These are phyloP conservation scores for Chloroceryle amazona DNA, from an alignment of 2,797 vertebrate species.

Conservation along the genomic window DNA sequence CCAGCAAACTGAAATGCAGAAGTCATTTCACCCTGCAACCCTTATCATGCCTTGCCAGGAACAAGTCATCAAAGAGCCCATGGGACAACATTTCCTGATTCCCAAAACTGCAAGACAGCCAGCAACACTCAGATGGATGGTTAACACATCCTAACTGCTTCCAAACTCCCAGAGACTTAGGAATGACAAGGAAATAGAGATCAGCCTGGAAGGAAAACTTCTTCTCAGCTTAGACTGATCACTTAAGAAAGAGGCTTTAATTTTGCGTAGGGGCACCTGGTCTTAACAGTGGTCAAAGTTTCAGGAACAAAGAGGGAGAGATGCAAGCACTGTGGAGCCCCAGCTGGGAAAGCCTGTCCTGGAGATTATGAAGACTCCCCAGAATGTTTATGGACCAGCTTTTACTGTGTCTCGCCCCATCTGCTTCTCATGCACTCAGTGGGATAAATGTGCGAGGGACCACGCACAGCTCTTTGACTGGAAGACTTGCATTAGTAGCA, in stretches of 20 bases:
- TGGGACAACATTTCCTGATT: neutral
- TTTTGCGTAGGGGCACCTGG: neutral
- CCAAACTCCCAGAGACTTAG: neutral
- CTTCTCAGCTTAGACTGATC: neutral
- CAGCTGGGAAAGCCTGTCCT: neutral
- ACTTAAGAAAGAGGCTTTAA: neutral
- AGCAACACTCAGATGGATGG: neutral
- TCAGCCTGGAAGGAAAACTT: neutral
- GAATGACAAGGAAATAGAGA: neutral
- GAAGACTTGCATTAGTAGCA: neutral
- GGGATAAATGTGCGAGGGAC: neutral
- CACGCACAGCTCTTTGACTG: neutral
- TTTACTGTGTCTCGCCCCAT: neutral
- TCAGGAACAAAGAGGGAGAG: neutral
- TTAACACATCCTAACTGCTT: neutral
- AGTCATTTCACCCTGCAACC: neutral
- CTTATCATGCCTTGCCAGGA: neutral
- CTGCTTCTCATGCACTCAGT: neutral
- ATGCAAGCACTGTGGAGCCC: neutral
- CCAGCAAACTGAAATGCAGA: neutral
- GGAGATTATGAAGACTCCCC: neutral
- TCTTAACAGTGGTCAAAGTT: neutral
- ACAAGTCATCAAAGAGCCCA: neutral
- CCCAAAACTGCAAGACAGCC: neutral
- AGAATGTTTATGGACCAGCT: neutral